Conservation (phyloP, 2,888 invertebrate genomes). For the Tanytarsus gracilentus region DNA sequence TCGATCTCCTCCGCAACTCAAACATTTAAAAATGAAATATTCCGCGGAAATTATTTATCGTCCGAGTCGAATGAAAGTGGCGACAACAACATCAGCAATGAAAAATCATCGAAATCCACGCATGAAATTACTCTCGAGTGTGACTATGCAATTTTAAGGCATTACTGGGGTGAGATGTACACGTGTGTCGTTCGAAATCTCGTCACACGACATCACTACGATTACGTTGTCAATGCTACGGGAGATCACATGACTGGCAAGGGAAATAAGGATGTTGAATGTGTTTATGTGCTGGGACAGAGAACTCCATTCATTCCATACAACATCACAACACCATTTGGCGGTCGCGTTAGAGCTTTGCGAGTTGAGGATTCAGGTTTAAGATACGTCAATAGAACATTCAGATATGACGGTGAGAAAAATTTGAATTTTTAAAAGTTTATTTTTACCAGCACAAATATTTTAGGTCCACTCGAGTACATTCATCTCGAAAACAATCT, state of each 20-base stretch:
- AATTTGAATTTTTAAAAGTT: no score
- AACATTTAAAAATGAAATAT: no score
- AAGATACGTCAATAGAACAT: neutral
- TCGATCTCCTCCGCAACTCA: no score
- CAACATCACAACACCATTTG: neutral
- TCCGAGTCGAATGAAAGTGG: no score
- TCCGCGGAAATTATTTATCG: no score
- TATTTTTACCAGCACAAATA: no score
- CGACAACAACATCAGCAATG: no score
- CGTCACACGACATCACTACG: neutral
- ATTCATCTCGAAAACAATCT: neutral
- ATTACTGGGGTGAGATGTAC: conserved; percentile 14
- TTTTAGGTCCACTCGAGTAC: neutral
- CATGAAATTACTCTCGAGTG: neutral
- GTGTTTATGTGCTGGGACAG: neutral
- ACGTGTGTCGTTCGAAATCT: conserved; percentile 6
- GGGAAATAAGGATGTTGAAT: neutral
- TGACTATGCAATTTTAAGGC: neutral
- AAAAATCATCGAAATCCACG: neutral
- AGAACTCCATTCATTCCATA: neutral
- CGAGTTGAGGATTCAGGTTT: neutral
- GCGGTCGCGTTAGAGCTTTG: neutral
- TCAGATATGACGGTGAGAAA: neutral
- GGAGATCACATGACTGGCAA: conserved; percentile 5
- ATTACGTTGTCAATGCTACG: neutral